Evolutionary conservation across 2,797 vertebrate genomes (phyloP).

Genomic region (Syngnathus rostellatus): DNA sequence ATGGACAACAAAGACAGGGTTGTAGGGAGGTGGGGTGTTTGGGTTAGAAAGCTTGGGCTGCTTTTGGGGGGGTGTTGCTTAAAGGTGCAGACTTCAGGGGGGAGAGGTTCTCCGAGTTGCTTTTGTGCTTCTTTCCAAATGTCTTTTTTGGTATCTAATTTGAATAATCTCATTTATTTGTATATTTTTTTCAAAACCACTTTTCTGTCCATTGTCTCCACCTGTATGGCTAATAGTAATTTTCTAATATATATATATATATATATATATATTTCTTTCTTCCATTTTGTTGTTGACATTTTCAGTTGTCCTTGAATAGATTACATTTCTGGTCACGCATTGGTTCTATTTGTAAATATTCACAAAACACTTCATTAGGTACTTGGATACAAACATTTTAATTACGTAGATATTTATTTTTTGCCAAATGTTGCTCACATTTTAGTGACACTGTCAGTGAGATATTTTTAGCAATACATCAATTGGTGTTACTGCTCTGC

Average conservation of each 20-base stretch:
- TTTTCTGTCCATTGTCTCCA: no score
- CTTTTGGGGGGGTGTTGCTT: conserved; percentile 8
- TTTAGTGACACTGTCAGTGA: no score
- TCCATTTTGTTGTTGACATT: not conserved
- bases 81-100: conserved; percentile 39
- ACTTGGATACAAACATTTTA: not conserved
- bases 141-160: not conserved
- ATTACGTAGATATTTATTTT: not conserved
- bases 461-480: no score
- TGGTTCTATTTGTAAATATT: not conserved
- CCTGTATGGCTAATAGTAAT: not conserved
- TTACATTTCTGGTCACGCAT: not conserved
- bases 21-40: conserved; percentile 7
- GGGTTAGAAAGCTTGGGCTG: conserved; percentile 13
- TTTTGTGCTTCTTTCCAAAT: conserved; percentile 30
- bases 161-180: not conserved
- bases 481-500: no score
- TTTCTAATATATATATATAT: not conserved
- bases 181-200: not conserved
- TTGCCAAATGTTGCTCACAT: not conserved
- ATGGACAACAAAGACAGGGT: conserved; percentile 55
- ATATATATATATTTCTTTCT: no score
- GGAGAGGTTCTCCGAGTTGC: conserved; percentile 25
- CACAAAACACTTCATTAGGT: not conserved
- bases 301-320: not conserved